phyloP scores from a whole-genome alignment of 2,888 invertebrate species.

The Dasypolia templi region DNA sequence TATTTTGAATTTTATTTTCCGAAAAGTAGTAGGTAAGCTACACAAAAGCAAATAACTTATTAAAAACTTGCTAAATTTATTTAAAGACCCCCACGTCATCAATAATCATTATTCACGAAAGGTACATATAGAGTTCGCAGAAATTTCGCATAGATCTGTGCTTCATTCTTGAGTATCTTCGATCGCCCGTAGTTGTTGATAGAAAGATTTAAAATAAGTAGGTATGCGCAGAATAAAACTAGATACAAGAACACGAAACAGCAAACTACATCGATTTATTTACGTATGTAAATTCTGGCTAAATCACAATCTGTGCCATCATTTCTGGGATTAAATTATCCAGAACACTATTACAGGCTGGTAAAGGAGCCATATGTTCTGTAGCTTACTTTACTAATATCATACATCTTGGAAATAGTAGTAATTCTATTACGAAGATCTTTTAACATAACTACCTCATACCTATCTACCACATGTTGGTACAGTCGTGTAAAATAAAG shows the following conservation, averaged over 20 bases:
- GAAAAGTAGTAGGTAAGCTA: not conserved
- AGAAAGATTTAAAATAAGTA: slow-evolving; percentile 2
- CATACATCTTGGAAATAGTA: slow-evolving; percentile 24
- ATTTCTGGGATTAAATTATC: slow-evolving; percentile 40
- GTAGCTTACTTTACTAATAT: slow-evolving; percentile 15
- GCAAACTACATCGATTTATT: slow-evolving; percentile 12
- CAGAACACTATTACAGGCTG: slow-evolving; percentile 34
- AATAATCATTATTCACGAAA: slow-evolving; percentile 5
- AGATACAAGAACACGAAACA: slow-evolving; percentile 25
- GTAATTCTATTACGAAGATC: not conserved
- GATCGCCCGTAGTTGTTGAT: slow-evolving; percentile 13
- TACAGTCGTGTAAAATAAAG: slow-evolving; percentile 17
- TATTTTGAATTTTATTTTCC: not conserved
- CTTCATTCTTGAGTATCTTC: slow-evolving; percentile 28
- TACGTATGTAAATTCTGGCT: slow-evolving; percentile 35
- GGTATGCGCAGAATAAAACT: not conserved
- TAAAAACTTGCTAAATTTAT: not conserved
- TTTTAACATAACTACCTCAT: no score
- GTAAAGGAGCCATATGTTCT: slow-evolving; percentile 49
- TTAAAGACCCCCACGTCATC: not conserved
- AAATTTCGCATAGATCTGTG: slow-evolving; percentile 24
- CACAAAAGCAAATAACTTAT: not conserved
- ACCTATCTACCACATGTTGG: not conserved
- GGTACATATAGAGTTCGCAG: slow-evolving; percentile 34
- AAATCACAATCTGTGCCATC: slow-evolving; percentile 46